phyloP scores from a whole-genome alignment of 2,797 vertebrate species.

The Philypnodon macrostomus region DNA sequence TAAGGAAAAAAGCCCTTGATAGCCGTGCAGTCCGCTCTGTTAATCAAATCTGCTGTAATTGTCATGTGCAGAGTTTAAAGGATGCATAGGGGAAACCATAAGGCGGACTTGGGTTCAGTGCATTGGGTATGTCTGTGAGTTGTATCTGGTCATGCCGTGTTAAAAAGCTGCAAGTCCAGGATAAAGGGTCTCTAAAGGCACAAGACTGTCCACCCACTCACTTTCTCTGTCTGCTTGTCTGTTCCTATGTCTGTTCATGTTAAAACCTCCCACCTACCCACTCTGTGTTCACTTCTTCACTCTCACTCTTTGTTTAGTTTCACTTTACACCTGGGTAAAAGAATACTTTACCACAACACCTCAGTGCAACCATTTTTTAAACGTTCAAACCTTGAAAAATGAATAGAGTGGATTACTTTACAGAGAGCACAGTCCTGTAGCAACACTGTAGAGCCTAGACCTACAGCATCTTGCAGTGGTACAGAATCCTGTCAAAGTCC shows the following conservation, averaged over 20 bases:
- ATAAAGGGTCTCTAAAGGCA: constrained; percentile 52
- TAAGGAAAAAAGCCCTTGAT: constrained; percentile 48
- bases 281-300: constrained; percentile 44
- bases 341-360: constrained; percentile 16
- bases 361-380: background rate
- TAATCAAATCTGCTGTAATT: constrained; percentile 78
- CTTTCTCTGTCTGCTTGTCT: constrained; percentile 58
- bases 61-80: constrained; percentile 72
- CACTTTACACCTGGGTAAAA: constrained; percentile 21
- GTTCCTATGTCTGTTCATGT: constrained; percentile 40
- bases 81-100: constrained; percentile 59
- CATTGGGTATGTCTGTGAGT: constrained; percentile 55
- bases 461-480: no score
- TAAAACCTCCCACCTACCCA: constrained; percentile 52
- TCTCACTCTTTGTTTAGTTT: constrained; percentile 19
- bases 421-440: no score
- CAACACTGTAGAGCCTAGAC: no score
- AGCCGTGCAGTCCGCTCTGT: constrained; percentile 58
- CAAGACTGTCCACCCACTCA: constrained; percentile 59
- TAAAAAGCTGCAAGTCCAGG: constrained; percentile 52
- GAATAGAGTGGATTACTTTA: no score
- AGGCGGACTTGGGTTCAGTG: constrained; percentile 38
- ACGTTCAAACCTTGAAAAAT: constrained; percentile 1
- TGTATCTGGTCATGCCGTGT: constrained; percentile 60
- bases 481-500: no score